phyloP scores from a whole-genome alignment of 2,113 vertebrate species.

The Aplodontia rufa region DNA sequence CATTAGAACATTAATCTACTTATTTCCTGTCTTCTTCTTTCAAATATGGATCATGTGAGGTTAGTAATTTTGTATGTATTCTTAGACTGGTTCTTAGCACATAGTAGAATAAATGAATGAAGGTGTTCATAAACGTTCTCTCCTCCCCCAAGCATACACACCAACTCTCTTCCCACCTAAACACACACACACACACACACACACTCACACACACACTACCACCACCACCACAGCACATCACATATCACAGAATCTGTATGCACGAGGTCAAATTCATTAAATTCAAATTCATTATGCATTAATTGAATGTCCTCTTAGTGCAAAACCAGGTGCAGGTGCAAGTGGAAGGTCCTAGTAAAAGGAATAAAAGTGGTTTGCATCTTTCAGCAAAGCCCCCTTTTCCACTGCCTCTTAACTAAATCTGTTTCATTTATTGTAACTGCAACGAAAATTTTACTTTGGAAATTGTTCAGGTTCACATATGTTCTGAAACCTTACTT shows the following conservation, averaged over 20 bases:
- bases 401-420: neutral
- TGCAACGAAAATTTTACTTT: neutral
- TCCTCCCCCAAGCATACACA: neutral
- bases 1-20: neutral
- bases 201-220: neutral
- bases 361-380: neutral
- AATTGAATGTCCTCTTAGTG: neutral
- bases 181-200: neutral
- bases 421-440: constrained; percentile 19
- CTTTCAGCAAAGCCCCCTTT: neutral
- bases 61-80: neutral
- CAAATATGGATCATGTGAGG: neutral
- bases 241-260: constrained; percentile 24
- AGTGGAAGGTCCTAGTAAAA: constrained; percentile 22
- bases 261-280: neutral
- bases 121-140: neutral
- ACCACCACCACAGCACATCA: neutral
- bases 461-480: neutral
- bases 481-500: constrained; percentile 35
- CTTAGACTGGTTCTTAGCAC: neutral
- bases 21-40: constrained; percentile 14
- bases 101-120: constrained; percentile 12
- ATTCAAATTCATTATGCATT: constrained; percentile 47
- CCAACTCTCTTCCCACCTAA: neutral
- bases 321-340: neutral